These are phyloP conservation scores for Drosophila lacicola DNA, from an alignment of 2,888 invertebrate species.

Conservation along the genomic window DNA sequence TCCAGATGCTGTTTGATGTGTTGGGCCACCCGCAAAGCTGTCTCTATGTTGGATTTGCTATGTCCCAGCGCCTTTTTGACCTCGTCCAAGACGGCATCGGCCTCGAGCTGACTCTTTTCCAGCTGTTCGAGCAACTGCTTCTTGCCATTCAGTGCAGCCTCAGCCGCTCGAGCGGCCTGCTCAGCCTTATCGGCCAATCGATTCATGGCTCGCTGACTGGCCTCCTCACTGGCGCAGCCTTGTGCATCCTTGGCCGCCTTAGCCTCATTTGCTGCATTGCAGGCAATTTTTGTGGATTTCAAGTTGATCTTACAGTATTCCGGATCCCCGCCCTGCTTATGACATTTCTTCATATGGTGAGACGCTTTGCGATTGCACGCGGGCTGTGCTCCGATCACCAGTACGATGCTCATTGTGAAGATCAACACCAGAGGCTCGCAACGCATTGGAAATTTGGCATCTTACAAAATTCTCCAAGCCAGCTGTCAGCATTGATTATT, in stretches of 20 bases:
- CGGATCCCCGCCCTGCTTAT: neutral
- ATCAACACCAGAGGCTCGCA: conserved; percentile 22
- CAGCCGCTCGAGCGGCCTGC: conserved; percentile 45
- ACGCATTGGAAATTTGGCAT: conserved; percentile 54
- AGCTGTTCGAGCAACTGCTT: conserved; percentile 31
- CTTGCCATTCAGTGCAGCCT: conserved; percentile 35
- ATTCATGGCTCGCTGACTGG: conserved; percentile 22
- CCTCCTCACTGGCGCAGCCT: conserved; percentile 9
- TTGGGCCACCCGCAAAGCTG: neutral
- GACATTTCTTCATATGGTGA: neutral
- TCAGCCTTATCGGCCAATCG: conserved; percentile 37
- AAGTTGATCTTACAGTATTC: conserved; percentile 17
- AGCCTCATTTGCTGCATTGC: conserved; percentile 32
- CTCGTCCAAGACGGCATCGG: conserved; percentile 25
- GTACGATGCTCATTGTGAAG: conserved; percentile 26
- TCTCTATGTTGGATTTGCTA: conserved; percentile 5
- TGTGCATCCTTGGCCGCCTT: conserved; percentile 46
- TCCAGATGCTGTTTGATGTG: neutral
- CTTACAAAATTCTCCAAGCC: conserved; percentile 42
- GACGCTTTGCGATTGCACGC: neutral
- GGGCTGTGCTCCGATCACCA: conserved; percentile 15
- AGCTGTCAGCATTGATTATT: conserved; percentile 7
- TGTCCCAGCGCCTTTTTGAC: conserved; percentile 11
- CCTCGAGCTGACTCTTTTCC: conserved; percentile 8
- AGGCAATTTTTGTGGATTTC: conserved; percentile 38